Conservation (phyloP, 2,113 vertebrate genomes). For the Colius striatus region DNA sequence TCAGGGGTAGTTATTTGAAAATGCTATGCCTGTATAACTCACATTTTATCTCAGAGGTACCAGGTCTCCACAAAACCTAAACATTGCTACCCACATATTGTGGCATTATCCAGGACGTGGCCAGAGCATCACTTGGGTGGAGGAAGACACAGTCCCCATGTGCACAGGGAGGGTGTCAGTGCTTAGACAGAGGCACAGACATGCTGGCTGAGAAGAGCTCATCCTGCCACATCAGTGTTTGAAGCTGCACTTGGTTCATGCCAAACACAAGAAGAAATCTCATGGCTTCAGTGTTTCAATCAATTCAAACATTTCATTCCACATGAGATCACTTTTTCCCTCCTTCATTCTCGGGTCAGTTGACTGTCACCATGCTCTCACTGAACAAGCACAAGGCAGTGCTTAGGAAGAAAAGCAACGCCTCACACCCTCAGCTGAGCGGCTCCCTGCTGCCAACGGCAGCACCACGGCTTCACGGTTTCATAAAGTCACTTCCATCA, state of each 20-base stretch:
- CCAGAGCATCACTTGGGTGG: too few species aligned
- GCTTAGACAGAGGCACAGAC: accelerated
- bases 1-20: neutral
- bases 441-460: neutral
- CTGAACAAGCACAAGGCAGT: neutral
- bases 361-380: neutral
- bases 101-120: too few species aligned
- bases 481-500: neutral
- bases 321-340: neutral
- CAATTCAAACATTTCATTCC: neutral
- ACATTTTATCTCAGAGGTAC: neutral
- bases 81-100: too few species aligned
- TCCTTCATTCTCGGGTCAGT: neutral
- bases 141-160: too few species aligned
- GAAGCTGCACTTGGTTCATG: accelerated
- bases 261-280: neutral
- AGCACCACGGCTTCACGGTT: neutral
- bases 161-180: neutral
- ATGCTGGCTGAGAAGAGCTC: accelerated
- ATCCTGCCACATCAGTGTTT: accelerated
- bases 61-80: too few species aligned
- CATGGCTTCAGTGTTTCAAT: neutral
- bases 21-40: neutral
- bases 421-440: neutral
- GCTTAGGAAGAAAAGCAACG: neutral